phyloP scores from a whole-genome alignment of 2,113 vertebrate species.

The Peromyscus maniculatus region DNA sequence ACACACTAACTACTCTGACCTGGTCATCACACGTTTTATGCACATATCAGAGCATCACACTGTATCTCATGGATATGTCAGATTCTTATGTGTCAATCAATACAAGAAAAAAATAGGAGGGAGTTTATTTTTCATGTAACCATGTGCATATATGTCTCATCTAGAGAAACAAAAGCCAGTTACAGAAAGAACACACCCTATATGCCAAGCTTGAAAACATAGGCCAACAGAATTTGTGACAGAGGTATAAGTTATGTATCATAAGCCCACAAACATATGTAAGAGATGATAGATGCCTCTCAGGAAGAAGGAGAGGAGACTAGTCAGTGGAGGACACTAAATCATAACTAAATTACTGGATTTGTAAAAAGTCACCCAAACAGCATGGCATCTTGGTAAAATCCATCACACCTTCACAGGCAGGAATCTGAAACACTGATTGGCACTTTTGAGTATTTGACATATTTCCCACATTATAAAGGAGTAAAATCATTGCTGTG shows the following conservation, averaged over 20 bases:
- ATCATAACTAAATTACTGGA: background rate
- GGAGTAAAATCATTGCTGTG: background rate
- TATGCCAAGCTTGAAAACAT: background rate
- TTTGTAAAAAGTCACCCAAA: constrained; percentile 42
- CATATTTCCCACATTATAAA: constrained; percentile 36
- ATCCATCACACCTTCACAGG: background rate
- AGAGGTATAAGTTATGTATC: background rate
- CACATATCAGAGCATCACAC: background rate
- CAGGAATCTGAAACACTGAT: background rate
- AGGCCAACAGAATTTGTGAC: background rate
- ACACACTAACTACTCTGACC: no score
- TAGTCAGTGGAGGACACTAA: background rate
- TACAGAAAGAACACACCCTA: background rate
- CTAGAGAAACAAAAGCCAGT: background rate
- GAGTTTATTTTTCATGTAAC: background rate
- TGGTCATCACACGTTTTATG: background rate
- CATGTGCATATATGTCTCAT: background rate
- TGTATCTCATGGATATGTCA: background rate
- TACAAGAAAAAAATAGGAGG: background rate
- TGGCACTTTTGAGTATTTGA: background rate
- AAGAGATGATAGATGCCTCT: background rate
- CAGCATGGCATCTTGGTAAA: background rate
- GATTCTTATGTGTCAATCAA: background rate
- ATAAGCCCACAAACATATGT: background rate
- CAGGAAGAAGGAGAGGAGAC: background rate